A percentile compares a stretch with the other conserved stretches of the same genome.
Conservation (phyloP, 2,888 invertebrate genomes). For the Coenonympha arcania region DNA sequence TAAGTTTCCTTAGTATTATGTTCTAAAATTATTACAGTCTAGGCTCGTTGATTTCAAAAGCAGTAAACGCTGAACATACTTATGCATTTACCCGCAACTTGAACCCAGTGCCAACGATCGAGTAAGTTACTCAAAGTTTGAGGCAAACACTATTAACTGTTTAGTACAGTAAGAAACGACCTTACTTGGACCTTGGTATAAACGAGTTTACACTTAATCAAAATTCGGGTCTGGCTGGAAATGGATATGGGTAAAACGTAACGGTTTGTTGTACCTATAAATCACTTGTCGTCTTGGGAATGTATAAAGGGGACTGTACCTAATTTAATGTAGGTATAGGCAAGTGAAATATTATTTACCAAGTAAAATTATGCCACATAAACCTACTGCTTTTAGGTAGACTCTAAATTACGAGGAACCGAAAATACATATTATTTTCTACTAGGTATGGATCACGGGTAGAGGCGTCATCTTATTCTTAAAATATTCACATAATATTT, state of each 20-base stretch:
- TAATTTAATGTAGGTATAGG: neutral
- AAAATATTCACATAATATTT: too few relatives aligned
- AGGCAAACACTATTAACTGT: slow-evolving; percentile 21
- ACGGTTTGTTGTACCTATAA: slow-evolving; percentile 10
- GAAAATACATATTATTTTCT: too few relatives aligned
- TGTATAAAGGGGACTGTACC: neutral
- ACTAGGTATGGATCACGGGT: too few relatives aligned
- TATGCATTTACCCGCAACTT: slow-evolving; percentile 1
- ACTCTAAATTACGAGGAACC: too few relatives aligned
- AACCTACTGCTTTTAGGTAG: too few relatives aligned
- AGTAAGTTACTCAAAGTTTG: slow-evolving; percentile 10
- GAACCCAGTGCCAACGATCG: slow-evolving; percentile 5
- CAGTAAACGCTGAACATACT: neutral
- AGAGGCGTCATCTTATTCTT: too few relatives aligned
- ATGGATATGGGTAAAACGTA: slow-evolving; percentile 11
- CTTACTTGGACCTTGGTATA: slow-evolving; percentile 38
- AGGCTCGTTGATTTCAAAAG: neutral
- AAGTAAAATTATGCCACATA: too few relatives aligned
- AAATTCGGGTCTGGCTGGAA: slow-evolving; percentile 61
- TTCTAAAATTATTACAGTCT: neutral
- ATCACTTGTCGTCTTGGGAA: slow-evolving; percentile 5
- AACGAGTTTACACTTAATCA: slow-evolving; percentile 67
- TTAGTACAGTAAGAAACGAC: slow-evolving; percentile 26
- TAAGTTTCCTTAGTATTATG: too few relatives aligned
- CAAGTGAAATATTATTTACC: neutral